Evolutionary conservation across 2,113 vertebrate species (phyloP).

Genomic region (Neogobius melanostomus): DNA sequence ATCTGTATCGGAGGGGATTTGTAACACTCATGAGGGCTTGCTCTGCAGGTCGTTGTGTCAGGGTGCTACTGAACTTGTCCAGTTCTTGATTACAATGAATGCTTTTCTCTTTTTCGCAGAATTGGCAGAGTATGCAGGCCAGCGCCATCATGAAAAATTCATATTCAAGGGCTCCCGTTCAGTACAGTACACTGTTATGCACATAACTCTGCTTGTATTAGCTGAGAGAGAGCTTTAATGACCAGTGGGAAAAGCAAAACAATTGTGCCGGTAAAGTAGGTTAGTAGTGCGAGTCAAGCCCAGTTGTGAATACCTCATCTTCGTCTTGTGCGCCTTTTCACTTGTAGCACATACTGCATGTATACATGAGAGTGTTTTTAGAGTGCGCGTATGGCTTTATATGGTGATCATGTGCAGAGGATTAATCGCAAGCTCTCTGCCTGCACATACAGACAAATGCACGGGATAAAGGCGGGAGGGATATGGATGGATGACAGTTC

Average conservation of each 20-base stretch:
- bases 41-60: conserved; percentile 49
- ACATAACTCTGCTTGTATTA: conserved; percentile 30
- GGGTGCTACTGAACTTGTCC: conserved; percentile 30
- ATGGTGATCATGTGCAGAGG: conserved; percentile 35
- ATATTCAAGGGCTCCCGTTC: conserved; percentile 35
- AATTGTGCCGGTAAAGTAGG: conserved; percentile 52
- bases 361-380: conserved; percentile 1
- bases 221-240: conserved; percentile 45
- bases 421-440: conserved; percentile 50
- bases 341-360: conserved; percentile 25
- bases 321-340: conserved; percentile 31
- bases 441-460: conserved; percentile 56
- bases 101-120: conserved; percentile 21
- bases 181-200: conserved; percentile 12
- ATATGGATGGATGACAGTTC: conserved; percentile 55
- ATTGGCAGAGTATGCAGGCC: conserved; percentile 26
- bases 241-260: conserved; percentile 28
- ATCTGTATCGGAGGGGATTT: conserved; percentile 53
- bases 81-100: conserved; percentile 8
- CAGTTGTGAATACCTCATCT: conserved; percentile 60
- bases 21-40: conserved; percentile 46
- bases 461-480: conserved; percentile 52
- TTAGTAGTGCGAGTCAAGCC: conserved; percentile 53
- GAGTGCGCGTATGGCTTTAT: conserved; percentile 36
- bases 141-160: conserved; percentile 61